phyloP scores from a whole-genome alignment of 1,140 invertebrate species.

The Gonatopus flavifemur region DNA sequence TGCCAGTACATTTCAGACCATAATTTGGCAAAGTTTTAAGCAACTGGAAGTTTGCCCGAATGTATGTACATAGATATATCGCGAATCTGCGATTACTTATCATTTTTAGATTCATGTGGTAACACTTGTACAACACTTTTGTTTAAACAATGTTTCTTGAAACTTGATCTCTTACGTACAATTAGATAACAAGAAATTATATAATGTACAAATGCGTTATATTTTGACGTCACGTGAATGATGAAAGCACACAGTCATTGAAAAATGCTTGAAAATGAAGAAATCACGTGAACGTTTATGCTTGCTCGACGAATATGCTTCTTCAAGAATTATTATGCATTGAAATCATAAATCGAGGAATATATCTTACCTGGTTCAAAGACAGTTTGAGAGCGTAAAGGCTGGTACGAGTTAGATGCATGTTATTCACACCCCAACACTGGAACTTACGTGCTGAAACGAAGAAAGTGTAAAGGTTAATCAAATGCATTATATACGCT shows the following conservation, averaged over 20 bases:
- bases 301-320: neutral
- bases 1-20: too few relatives aligned
- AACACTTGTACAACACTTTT: too few relatives aligned
- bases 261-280: neutral
- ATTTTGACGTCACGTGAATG: neutral
- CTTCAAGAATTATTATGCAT: neutral
- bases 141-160: too few relatives aligned
- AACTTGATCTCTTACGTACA: neutral
- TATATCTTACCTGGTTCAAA: constrained; percentile 36
- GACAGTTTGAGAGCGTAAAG: constrained; percentile 43
- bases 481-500: too few relatives aligned
- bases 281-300: neutral
- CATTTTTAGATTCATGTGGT: too few relatives aligned
- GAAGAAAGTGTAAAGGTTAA: too few relatives aligned
- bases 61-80: too few relatives aligned
- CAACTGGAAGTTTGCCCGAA: too few relatives aligned
- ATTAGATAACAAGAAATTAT: neutral
- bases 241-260: neutral
- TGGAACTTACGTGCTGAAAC: too few relatives aligned
- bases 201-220: neutral
- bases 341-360: neutral
- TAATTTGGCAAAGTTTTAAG: too few relatives aligned
- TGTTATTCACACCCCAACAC: too few relatives aligned
- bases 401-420: constrained; percentile 36
- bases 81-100: too few relatives aligned